Base-by-base conservation (phyloP, 2,888 invertebrate genomes). In the Eristalinus aeneus region DNA sequence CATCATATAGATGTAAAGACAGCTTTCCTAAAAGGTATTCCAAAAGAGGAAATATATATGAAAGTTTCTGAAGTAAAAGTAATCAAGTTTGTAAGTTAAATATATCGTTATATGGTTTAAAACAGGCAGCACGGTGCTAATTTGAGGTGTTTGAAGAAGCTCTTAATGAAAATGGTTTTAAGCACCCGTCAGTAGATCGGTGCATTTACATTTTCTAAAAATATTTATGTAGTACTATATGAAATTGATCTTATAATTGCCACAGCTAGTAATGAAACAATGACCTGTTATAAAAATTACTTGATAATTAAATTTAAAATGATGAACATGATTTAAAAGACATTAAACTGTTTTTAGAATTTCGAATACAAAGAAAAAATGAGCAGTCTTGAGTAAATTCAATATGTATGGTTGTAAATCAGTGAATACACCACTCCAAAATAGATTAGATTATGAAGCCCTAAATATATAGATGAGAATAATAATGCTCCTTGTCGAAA, bases 351-450 rank as follows among this genome's bases (percentile, higher is more conserved):
- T 88, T 88, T 65, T 65, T 89, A 6, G 88, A 88, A 31, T 88
- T 88, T 16, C 75, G 65, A 79, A 54, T 89, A 58, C 20, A 80
- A 27, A 86, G 69, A 58, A 61, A 54, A 36, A 74, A 27, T 85
- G 89, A 74, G 79, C 46, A 32, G 69, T 90, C 16, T 86, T 90
- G 83, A 78, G 69, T 27, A 89, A 89, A 87, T 89, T 88, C 88
- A 85, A 89, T 78, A 90, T 89, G 89, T 16, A 20, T 69, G 74
- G 89, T 65, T 89, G 88, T 76, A 88, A 89, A n/a, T 5, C 87
- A 23, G 80, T 82, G 11, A 74, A 46, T 73, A 89, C 88, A 16
- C 89, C 89, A 23, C 83, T 89, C 20, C 76, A 85, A 72, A 75
- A 58, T 63, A 89, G 87, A 87, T 65, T 89, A 85, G 60, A 89